Conservation (phyloP, 2,888 invertebrate species). For the Melanophora roralis region DNA sequence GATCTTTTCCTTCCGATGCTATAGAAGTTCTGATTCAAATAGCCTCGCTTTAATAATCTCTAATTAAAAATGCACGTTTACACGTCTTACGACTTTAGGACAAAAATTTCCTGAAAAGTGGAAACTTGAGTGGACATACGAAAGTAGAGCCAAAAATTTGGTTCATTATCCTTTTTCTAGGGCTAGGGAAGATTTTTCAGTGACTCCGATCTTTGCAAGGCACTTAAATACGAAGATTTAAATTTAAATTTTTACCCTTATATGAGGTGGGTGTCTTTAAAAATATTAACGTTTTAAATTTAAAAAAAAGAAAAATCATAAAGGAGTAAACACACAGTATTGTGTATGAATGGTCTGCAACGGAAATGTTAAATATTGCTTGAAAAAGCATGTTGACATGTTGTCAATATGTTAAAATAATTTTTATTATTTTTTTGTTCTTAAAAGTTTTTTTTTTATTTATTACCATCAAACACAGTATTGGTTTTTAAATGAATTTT, state of each 20-base stretch:
- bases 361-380: slow-evolving; percentile 64
- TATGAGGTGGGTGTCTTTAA: slow-evolving; percentile 24
- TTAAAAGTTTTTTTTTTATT: not conserved
- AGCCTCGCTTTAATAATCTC: no score
- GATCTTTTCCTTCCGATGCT: no score
- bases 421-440: slow-evolving; percentile 31
- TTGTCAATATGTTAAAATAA: slow-evolving; percentile 69
- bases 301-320: not conserved
- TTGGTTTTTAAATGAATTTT: slow-evolving; percentile 27
- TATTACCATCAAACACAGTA: slow-evolving; percentile 8
- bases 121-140: no score
- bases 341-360: slow-evolving; percentile 40
- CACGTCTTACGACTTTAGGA: no score
- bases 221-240: no score
- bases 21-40: no score
- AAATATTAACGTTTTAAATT: slow-evolving; percentile 47
- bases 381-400: slow-evolving; percentile 75
- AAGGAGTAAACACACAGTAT: not conserved
- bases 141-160: no score
- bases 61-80: no score
- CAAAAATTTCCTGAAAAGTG: no score
- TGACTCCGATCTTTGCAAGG: no score
- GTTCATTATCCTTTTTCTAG: no score
- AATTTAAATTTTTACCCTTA: not conserved
- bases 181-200: no score